Base-by-base conservation (phyloP, 2,888 invertebrate species). In the Tachystola acroxantha region DNA sequence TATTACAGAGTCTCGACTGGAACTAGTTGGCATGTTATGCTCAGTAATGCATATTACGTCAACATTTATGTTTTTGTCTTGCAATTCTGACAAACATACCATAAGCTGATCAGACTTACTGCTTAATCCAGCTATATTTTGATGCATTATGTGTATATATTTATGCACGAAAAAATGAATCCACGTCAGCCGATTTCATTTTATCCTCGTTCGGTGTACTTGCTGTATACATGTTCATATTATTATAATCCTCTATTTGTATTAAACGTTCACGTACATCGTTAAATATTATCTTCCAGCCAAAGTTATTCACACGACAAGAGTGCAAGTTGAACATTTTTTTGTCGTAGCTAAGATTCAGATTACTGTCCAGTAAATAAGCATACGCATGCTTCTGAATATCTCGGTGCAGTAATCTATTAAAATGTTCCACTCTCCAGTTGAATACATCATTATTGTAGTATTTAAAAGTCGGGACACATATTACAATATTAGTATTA, bases 351-450 rank as follows among this genome's bases (percentile, higher is more conserved):
- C 1, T 24, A 28, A 19, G 27, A 10, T 39, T 27, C 6, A 19
- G 28, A 26, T 39, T 39, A 1, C 26, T 26, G 25, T 39, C 39
- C 3, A 39, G 31, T 22, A 39, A 20, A n/a, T 32, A 34, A 14
- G 34, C 39, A 13, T 39, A 35, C n/a, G 27, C 10, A 22, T 38
- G 19, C 10, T 13, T 30, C 11, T 24, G n/a, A 7, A 16, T 28
- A 12, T 39, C 38, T 11, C 19, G 31, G 19, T 39, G 49, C 10
- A 60, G 14, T 27, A 35, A 10, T 54, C 1, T 61, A 61, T 12
- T 34, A 54, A 25, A 29, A 2, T 2, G 1, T 14, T 14, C 29
- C 2, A 29, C n/a, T 10, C 16, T 10, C 11, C 14, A 5, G n/a
- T 29, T 29, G 14, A n/a, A 14, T 1, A 16, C 2, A 4, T n/a